Percentiles rank a stretch among this genome's conserved stretches.
These are phyloP conservation scores for Collichthys lucidus DNA, from an alignment of 2,113 vertebrate species.

Conservation along the genomic window DNA sequence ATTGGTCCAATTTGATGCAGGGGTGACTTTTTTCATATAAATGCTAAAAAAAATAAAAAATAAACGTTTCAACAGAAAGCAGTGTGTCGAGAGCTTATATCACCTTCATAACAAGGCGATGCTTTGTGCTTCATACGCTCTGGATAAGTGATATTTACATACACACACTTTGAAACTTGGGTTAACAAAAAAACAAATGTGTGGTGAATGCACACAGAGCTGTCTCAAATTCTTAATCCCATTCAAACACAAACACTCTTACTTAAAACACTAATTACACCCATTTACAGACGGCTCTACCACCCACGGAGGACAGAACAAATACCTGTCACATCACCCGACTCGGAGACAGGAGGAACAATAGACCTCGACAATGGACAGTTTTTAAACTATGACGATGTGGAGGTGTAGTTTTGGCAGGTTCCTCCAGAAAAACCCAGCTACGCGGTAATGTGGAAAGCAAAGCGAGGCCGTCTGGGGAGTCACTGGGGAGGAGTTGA, in stretches of 20 bases:
- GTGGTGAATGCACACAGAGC: constrained; percentile 25
- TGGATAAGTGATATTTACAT: constrained; percentile 31
- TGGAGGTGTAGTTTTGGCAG: constrained; percentile 62
- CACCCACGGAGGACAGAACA: constrained; percentile 57
- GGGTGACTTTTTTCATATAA: constrained; percentile 68
- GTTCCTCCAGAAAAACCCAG: constrained; percentile 48
- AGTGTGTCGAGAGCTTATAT: neutral
- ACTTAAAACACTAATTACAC: constrained; percentile 58
- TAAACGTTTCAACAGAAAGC: constrained; percentile 65
- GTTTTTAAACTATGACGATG: constrained; percentile 44
- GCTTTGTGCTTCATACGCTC: constrained; percentile 14
- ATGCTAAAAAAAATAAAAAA: constrained; percentile 69
- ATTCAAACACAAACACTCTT: constrained; percentile 52
- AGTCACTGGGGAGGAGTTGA: constrained; percentile 67
- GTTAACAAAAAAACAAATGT: constrained; percentile 34
- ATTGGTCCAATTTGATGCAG: constrained; percentile 41
- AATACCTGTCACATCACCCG: constrained; percentile 59
- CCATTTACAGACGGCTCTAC: constrained; percentile 50
- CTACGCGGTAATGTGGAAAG: constrained; percentile 57
- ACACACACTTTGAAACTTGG: constrained; percentile 27
- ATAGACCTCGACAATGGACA: constrained; percentile 62
- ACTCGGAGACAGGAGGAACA: constrained; percentile 29
- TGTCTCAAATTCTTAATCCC: constrained; percentile 41
- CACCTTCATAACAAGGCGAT: neutral
- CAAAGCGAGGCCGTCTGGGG: constrained; percentile 34